A percentile compares a stretch with the other conserved stretches of the same genome.
phyloP scores from a whole-genome alignment of 2,797 vertebrate genomes.

The Argyrosomus regius region DNA sequence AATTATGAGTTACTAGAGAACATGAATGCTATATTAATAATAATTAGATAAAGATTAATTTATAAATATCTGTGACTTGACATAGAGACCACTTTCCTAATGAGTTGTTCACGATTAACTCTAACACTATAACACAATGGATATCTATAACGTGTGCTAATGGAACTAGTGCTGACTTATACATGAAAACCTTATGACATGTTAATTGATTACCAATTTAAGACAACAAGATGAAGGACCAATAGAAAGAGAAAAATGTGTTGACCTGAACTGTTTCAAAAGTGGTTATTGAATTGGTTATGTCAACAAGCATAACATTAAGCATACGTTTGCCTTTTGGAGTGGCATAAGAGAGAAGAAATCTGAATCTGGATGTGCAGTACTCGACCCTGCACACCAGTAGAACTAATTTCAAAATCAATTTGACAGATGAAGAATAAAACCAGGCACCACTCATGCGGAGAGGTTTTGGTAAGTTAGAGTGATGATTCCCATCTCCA shows the following conservation, averaged over 20 bases:
- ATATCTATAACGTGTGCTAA: not conserved
- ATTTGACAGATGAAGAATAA: slow-evolving; percentile 14
- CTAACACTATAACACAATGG: not conserved
- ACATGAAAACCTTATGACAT: not conserved
- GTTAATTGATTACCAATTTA: slow-evolving; percentile 6
- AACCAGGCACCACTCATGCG: not conserved
- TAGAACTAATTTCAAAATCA: slow-evolving; percentile 27
- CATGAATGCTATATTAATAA: not conserved
- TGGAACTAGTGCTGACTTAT: not conserved
- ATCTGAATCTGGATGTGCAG: slow-evolving; percentile 20
- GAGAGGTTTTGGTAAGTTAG: slow-evolving; percentile 4
- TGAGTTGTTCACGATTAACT: not conserved
- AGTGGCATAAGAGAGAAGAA: slow-evolving; percentile 8
- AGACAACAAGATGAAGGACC: slow-evolving; percentile 2
- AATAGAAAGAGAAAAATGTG: slow-evolving; percentile 5
- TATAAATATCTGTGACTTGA: not conserved
- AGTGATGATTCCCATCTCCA: not conserved
- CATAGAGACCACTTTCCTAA: not conserved
- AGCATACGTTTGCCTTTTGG: not conserved
- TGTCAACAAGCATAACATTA: slow-evolving; percentile 13
- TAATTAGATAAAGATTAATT: not conserved
- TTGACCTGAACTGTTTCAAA: slow-evolving; percentile 18
- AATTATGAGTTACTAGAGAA: not conserved
- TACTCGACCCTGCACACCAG: not conserved
- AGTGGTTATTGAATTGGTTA: slow-evolving; percentile 4